Percentiles rank a stretch among this genome's conserved stretches.
Evolutionary conservation across 2,113 vertebrate genomes (phyloP).

Genomic region (Etia nguti): DNA sequence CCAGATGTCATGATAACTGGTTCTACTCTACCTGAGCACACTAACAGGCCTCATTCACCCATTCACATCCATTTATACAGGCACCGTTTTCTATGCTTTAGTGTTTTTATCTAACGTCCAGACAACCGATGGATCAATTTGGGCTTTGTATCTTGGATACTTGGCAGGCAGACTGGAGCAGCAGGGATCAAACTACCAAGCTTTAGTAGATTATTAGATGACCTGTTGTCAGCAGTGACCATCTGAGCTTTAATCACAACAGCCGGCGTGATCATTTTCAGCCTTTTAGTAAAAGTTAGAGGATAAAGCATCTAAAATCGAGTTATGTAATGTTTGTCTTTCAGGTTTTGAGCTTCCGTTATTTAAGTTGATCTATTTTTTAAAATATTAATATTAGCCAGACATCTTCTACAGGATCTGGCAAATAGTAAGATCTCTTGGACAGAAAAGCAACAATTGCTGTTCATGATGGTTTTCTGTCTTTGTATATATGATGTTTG

Average conservation of each 20-base stretch:
- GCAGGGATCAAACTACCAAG: neutral
- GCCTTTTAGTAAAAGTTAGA: neutral
- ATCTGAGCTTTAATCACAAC: neutral
- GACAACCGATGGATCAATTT: accelerated
- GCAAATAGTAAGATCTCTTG: neutral
- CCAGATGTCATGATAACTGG: neutral
- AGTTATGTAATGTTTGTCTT: neutral
- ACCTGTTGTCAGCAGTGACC: neutral
- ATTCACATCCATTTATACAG: neutral
- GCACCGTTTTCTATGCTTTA: neutral
- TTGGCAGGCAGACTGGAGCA: neutral
- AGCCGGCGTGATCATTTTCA: neutral
- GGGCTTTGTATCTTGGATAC: neutral
- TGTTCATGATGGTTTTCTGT: neutral
- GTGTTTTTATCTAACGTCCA: neutral
- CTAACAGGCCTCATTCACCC: neutral
- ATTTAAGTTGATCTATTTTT: neutral
- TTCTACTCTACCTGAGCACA: neutral
- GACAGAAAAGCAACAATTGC: neutral
- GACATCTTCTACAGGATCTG: neutral
- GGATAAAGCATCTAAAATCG: no score
- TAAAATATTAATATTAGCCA: neutral
- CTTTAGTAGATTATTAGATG: neutral
- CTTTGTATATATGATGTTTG: neutral
- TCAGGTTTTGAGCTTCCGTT: neutral